These are phyloP conservation scores for Bolinopsis microptera DNA, from an alignment of 37 sponge, comb jelly and placozoan genomes.

Conservation along the genomic window DNA sequence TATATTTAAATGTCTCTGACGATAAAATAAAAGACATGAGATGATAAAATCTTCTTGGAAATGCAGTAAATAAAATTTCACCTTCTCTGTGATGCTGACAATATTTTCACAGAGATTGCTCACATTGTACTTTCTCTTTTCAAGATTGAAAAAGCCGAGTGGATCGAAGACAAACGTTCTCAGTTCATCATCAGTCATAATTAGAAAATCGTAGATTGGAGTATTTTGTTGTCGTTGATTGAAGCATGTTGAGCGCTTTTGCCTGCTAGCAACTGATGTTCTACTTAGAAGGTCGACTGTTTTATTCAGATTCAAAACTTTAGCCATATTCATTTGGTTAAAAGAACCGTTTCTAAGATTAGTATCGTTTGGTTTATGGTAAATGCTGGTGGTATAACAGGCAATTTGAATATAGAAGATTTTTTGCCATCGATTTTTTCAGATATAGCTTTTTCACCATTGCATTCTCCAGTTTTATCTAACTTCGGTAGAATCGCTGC, in stretches of 20 bases:
- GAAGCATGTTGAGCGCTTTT: neutral
- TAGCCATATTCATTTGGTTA: slow-evolving; percentile 22
- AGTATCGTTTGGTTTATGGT: neutral
- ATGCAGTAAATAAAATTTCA: slow-evolving; percentile 18
- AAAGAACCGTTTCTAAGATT: slow-evolving; percentile 1
- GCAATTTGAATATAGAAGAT: too few relatives aligned
- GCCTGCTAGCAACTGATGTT: neutral
- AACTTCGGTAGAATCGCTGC: too few relatives aligned
- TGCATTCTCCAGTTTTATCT: too few relatives aligned
- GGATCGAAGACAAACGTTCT: slow-evolving; percentile 23
- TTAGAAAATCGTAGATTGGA: slow-evolving; percentile 10
- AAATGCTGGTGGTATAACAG: too few relatives aligned
- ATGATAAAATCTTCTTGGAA: slow-evolving; percentile 55
- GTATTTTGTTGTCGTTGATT: neutral
- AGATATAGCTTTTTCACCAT: too few relatives aligned
- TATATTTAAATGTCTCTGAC: slow-evolving; percentile 35
- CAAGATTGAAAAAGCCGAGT: neutral
- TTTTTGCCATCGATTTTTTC: too few relatives aligned
- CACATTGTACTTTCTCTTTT: neutral
- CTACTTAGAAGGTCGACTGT: slow-evolving; percentile 18
- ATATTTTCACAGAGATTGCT: neutral
- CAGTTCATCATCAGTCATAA: slow-evolving; percentile 34
- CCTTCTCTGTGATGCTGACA: slow-evolving; percentile 29
- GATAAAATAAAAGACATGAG: slow-evolving; percentile 16
- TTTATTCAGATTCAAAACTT: slow-evolving; percentile 38